Conservation (phyloP, 2,888 invertebrate species). For the Athetis lepigone region DNA sequence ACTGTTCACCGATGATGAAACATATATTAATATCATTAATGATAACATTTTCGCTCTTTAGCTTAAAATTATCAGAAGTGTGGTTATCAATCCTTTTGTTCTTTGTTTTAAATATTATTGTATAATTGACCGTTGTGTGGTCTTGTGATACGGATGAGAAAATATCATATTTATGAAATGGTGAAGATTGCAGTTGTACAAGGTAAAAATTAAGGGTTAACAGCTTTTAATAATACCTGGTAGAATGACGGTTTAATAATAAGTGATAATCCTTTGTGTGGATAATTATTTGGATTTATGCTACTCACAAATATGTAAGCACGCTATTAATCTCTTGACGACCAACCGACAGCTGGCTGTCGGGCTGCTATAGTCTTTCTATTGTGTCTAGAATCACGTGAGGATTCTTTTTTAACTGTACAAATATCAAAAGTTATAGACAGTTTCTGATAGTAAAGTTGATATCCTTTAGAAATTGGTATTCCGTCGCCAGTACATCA, state of each 20-base stretch:
- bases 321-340: too few species aligned
- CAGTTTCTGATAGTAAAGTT: background rate
- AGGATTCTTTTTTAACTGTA: background rate
- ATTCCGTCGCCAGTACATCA: conserved; percentile 14
- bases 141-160: conserved; percentile 23
- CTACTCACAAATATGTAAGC: background rate
- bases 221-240: too few species aligned
- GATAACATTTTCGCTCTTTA: conserved; percentile 61
- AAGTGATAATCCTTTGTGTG: background rate
- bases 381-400: too few species aligned
- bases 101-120: conserved; percentile 41
- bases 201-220: background rate
- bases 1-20: conserved; percentile 56
- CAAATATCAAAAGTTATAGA: background rate
- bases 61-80: conserved; percentile 54
- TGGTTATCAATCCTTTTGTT: conserved; percentile 49
- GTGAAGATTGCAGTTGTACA: conserved; percentile 16
- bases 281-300: background rate
- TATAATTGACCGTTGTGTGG: conserved; percentile 29
- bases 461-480: background rate
- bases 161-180: conserved; percentile 3
- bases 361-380: too few species aligned
- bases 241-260: background rate
- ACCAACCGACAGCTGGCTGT: too few species aligned
- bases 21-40: conserved; percentile 37